Base-by-base conservation (phyloP, 2,888 invertebrate species). In the Agapostemon virescens region DNA sequence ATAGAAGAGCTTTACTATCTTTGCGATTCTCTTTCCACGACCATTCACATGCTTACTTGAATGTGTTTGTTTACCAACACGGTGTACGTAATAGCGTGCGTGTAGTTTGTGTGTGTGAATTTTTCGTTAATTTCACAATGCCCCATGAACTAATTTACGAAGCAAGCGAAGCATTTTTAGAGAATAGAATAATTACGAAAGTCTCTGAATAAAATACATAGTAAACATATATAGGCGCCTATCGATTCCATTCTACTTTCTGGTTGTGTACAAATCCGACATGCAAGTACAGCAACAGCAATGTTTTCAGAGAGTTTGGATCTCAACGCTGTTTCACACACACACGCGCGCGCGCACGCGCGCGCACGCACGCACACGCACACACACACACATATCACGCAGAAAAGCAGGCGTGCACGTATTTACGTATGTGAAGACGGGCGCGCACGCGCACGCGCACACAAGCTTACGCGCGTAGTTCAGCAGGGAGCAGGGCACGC, bases 221-320 rank as follows among this genome's bases (percentile, higher is more conserved):
- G 6, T 55, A 23, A 64, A 38, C 64, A 70, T 20, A 70, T 23
- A 36, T 71, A 45, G 38, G 42, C 30, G 38, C 55, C 55, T 78
- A 72, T 52, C 67, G 77, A 66, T 20, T 40, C 45, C 66, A 73
- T 74, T 52, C 74, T 52, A 30, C 63, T 80, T 74, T 80, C 70
- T 45, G 40, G 26, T 30, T n/a, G 61, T 79, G 69, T 33, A 74
- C 74, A 67, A 52, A 74, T 66, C 40, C 61, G n/a, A 61, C 68
- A 63, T 68, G 49, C 52, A 42, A 45, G 49, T 66, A 58, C 69
- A 79, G 49, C n/a, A 38, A 26, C 55, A 30, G 40, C 3, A 66
- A 73, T 80, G 79, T 80, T 69, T 79, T 71, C 49, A 7, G 23
- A 20, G 36, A 63, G 52, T 15, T 38, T 20, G 15, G 20, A n/a